Percentiles rank a stretch among this genome's conserved stretches.
phyloP scores from a whole-genome alignment of 2,888 invertebrate genomes.

The Eudemis profundana region DNA sequence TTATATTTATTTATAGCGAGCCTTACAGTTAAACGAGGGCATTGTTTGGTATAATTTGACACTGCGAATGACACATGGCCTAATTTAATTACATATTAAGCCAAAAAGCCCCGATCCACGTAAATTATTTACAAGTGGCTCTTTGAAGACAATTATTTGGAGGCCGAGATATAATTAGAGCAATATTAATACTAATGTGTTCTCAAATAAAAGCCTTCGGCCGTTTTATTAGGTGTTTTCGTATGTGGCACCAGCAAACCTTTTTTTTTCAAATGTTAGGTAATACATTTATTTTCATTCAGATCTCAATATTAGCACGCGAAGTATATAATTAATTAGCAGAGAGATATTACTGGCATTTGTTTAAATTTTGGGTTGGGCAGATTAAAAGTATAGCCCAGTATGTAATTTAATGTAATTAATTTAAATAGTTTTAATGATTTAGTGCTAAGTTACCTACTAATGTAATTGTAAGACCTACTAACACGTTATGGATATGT shows the following conservation, averaged over 20 bases:
- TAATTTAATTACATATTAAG: slow-evolving; percentile 26
- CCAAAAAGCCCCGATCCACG: slow-evolving; percentile 19
- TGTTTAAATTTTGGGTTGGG: too few relatives aligned
- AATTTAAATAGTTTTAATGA: too few relatives aligned
- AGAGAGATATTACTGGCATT: too few relatives aligned
- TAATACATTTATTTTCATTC: too few relatives aligned
- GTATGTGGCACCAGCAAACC: not conserved
- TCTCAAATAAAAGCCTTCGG: not conserved
- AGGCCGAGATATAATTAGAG: not conserved
- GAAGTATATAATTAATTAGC: too few relatives aligned
- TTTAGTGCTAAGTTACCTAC: too few relatives aligned
- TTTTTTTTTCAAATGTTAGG: too few relatives aligned
- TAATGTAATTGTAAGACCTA: too few relatives aligned
- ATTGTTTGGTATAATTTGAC: slow-evolving; percentile 20
- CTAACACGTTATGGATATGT: too few relatives aligned
- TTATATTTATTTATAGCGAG: slow-evolving; percentile 12
- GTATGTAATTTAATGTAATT: too few relatives aligned
- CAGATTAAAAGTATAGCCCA: too few relatives aligned
- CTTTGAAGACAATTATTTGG: slow-evolving; percentile 20
- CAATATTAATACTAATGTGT: not conserved
- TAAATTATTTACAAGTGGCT: slow-evolving; percentile 23
- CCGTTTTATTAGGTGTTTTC: not conserved
- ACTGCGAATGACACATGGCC: slow-evolving; percentile 22
- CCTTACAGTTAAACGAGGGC: slow-evolving; percentile 12
- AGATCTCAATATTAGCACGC: too few relatives aligned